phyloP scores from a whole-genome alignment of 2,888 invertebrate species.

The Diachrysia chrysitis region DNA sequence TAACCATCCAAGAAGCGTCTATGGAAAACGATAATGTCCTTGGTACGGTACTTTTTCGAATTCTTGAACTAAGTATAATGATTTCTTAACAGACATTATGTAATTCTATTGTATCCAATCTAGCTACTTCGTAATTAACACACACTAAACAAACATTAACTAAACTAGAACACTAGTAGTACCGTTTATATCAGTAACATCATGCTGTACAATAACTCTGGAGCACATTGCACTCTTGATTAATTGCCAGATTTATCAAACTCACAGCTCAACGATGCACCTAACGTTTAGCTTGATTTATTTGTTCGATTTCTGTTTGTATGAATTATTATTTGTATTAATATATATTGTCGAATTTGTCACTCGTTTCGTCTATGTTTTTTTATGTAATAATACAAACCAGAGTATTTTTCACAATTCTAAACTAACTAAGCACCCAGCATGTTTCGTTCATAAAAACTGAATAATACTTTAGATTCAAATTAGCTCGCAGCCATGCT shows the following conservation, averaged over 20 bases:
- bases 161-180: conserved; percentile 12
- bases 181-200: conserved; percentile 38
- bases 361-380: not conserved
- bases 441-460: not conserved
- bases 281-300: conserved; percentile 54
- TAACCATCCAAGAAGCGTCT: too few relatives aligned
- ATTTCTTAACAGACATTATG: too few relatives aligned
- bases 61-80: too few relatives aligned
- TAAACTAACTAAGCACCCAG: not conserved
- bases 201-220: conserved; percentile 48
- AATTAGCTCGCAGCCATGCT: not conserved
- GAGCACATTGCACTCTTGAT: conserved; percentile 53
- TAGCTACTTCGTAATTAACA: not conserved
- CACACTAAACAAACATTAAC: not conserved
- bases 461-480: not conserved
- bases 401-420: not conserved
- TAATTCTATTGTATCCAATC: not conserved
- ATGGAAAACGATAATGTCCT: too few relatives aligned
- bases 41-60: too few relatives aligned
- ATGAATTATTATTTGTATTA: conserved; percentile 33
- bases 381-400: too few relatives aligned
- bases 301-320: conserved; percentile 42
- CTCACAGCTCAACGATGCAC: conserved; percentile 42
- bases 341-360: not conserved
- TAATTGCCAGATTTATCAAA: conserved; percentile 61